Base-by-base conservation (phyloP, 2,113 vertebrate genomes). In the Perca flavescens region DNA sequence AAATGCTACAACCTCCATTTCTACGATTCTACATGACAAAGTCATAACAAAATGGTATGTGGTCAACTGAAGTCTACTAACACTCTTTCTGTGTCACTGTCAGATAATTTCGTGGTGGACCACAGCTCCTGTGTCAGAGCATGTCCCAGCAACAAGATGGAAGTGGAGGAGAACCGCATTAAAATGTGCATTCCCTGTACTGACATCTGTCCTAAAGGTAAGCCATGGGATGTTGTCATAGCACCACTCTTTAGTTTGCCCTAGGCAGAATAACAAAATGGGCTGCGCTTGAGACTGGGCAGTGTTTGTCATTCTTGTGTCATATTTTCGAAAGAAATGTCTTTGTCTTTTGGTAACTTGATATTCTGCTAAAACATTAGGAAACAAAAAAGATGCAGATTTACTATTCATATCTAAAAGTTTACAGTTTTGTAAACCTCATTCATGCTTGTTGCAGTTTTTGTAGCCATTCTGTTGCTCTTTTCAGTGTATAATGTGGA, bases 91-190 rank as follows among this genome's bases (percentile, higher is more conserved):
- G 11, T 71, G 5, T 80, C 47, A 13, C n/a, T 62, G 22, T 25
- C 91, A 99, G 98, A 99, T 92, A 99, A 99, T 87, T 99, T 99
- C 82, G 98, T 99, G 92, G 98, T 99, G 57, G 98, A 99, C 94
- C 97, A 98, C 89, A 99, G 97, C 91, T 99, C 98, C 21, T 99
- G 98, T 69, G 98, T 99, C 9, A 94, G 97, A 85, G 98, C 98
- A 0, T 99, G 98, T 81, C 98, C 98, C 0, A 99, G 97, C 93
- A 99, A 98, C 92, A 99, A 99, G 94, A 99, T 99, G 98, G 98
- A 99, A 74, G 96, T 99, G 66, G 98, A 99, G 94, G 97, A 99
- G 95, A 99, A 98, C 80, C 96, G 97, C 0, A 96, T 98, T 90
- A 99, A 99, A 87, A 98, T 97, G 96, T 99, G 98, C 88, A 98